Base-by-base conservation (phyloP, 2,113 vertebrate genomes). In the Hemichromis elongatus region DNA sequence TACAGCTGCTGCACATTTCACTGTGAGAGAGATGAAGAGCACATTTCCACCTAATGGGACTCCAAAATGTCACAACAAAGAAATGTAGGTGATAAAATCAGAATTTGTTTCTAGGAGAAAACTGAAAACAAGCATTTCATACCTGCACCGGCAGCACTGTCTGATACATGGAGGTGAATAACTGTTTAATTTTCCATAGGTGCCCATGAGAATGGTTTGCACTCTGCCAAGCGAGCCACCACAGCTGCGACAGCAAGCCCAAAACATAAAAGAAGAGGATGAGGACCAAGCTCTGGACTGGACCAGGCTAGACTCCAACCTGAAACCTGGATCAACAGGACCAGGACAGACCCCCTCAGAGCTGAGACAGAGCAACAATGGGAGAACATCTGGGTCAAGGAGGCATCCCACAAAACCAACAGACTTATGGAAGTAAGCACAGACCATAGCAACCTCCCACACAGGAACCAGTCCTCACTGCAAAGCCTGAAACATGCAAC, bases 181-280 rank as follows among this genome's bases (percentile, higher is more conserved):
- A 42, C 42, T 16, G 37, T 26, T 26, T 70, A 0, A 70, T 45
- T 45, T 26, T 45, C 40, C 40, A 26, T 40, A 11, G 14, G 5
- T 18, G 37, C 37, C 37, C 21, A 18, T 26, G 12, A 24, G 14
- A 16, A 70, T 40, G 66, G 0, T 26, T 4, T 11, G 14, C 8
- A 70, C 0, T n/a, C 35, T 16, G 63, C 35, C n/a, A 9, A 42
- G 37, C n/a, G 8, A 68, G 37, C 7, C 5, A 5, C 0, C 37
- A 24, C 24, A 26, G 40, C n/a, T 70, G 21, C 2, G 0, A 9
- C 40, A 45, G 40, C 66, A 3, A 47, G 9, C 0, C 40, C 19
- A 14, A 28, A 42, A 40, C 3, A 6, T 12, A 35, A 63, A 0
- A 63, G 2, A 63, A 35, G 16, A 12, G 59, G 30, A 21, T 12